phyloP scores from a whole-genome alignment of 2,888 invertebrate species.

The Pharmacophagus antenor region DNA sequence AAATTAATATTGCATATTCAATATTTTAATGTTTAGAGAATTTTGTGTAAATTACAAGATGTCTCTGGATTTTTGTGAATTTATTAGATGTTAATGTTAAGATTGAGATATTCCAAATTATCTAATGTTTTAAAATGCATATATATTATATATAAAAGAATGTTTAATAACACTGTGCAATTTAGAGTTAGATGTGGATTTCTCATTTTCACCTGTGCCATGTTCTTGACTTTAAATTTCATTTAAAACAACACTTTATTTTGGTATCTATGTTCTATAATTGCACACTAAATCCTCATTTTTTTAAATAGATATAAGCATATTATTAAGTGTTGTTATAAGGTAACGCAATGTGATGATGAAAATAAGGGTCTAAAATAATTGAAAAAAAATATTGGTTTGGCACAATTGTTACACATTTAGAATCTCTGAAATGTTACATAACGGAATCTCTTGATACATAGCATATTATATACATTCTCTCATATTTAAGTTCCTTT shows the following conservation, averaged over 20 bases:
- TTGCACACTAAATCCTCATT: conserved; percentile 31
- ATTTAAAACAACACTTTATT: conserved; percentile 29
- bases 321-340: conserved; percentile 50
- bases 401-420: conserved; percentile 56
- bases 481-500: conserved; percentile 34
- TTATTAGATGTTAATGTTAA: conserved; percentile 25
- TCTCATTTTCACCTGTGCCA: conserved; percentile 60
- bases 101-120: conserved; percentile 29
- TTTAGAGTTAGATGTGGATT: conserved; percentile 33
- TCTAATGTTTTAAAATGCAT: conserved; percentile 28
- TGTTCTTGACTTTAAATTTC: conserved; percentile 43
- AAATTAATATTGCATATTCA: conserved; percentile 1
- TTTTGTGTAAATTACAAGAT: conserved; percentile 25
- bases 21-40: conserved; percentile 1
- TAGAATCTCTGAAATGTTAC: conserved; percentile 33
- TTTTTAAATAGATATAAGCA: conserved; percentile 31
- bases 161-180: conserved; percentile 24
- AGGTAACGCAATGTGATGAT: conserved; percentile 76
- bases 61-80: conserved; percentile 26
- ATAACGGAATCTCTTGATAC: conserved; percentile 29
- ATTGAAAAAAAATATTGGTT: conserved; percentile 55
- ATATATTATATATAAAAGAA: conserved; percentile 27
- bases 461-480: conserved; percentile 6
- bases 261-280: conserved; percentile 33
- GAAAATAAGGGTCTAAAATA: conserved; percentile 72